Evolutionary conservation across 2,113 vertebrate genomes (phyloP), one percentile per base, ranked within the genome.

Genomic region (Anas platyrhynchos): DNA sequence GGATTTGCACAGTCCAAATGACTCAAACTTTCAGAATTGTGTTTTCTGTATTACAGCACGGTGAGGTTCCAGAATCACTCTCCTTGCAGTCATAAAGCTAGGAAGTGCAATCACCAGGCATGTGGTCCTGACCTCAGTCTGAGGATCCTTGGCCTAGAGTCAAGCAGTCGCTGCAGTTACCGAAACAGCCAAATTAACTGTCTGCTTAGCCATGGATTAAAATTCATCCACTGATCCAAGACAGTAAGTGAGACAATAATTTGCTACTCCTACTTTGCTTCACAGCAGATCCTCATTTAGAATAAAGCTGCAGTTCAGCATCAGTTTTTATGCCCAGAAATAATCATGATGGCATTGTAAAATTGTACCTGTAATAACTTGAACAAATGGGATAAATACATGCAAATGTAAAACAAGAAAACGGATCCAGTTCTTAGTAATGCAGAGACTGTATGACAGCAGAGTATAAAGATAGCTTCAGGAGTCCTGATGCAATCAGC

Each of bases 191-290:
- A 92, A 72, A 91, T 92, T 81, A 95, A 61, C 74, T 92, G 59
- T 88, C 92, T 93, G 86, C 88, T 94, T 81, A 83, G 86, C 68
- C 83, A 36, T 41, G 62, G 86, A 78, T 93, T 82, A 92, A 79
- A 93, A 88, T 91, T 86, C 84, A 88, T 68, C 78, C 34, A 34
- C 74, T 59, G 83, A 92, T 94, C 90, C 93, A 94, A 97, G 66
- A 73, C 54, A 79, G 77, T 41, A 85, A 89, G 75, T 12, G 75
- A 91, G 87, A 83, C 62, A 92, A 85, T 84, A 62, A 92, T 81
- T 88, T 86, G 43, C 34, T 91, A 9, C 26, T 89, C 48, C 27
- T 75, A 23, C 69, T 86, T 89, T 75, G 32, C 69, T 75, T 88
- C 1, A 2, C 38, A 65, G 56, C 59, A 76, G 74, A 79, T 85